A percentile compares a stretch with the other conserved stretches of the same genome.
Evolutionary conservation across 2,888 invertebrate genomes (phyloP).

Genomic region (Psococerastis gibbosa): DNA sequence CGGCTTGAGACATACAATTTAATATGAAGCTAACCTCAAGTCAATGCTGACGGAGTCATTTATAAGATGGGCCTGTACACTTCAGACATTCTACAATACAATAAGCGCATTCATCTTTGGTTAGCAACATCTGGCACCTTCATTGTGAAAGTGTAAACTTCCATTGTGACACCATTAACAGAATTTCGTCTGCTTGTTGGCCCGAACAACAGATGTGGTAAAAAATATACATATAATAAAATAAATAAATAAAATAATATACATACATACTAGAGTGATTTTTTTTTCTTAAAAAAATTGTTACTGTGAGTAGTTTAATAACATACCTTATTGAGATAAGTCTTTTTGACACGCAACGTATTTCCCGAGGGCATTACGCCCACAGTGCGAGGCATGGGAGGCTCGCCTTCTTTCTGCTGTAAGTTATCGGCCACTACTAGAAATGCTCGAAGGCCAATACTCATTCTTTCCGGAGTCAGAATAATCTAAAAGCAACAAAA

Average conservation of each 20-base stretch:
- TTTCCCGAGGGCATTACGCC: slow-evolving; percentile 91
- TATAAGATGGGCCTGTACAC: too few relatives aligned
- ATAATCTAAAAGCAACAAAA: slow-evolving; percentile 27
- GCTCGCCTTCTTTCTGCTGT: slow-evolving; percentile 97
- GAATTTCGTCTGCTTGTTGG: too few relatives aligned
- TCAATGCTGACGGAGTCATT: too few relatives aligned
- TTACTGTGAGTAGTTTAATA: too few relatives aligned
- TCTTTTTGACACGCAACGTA: slow-evolving; percentile 85
- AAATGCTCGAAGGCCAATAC: slow-evolving; percentile 92
- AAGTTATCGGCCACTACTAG: slow-evolving; percentile 95
- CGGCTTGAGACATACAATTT: too few relatives aligned
- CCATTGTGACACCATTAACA: too few relatives aligned
- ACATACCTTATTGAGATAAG: slow-evolving; percentile 68
- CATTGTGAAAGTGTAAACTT: too few relatives aligned
- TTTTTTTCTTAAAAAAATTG: slow-evolving; percentile 1
- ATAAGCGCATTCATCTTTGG: too few relatives aligned
- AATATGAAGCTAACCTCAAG: too few relatives aligned
- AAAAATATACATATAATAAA: slow-evolving; percentile 9
- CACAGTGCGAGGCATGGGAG: slow-evolving; percentile 94
- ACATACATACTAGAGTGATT: neutral
- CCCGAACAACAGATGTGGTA: too few relatives aligned
- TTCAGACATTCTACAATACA: too few relatives aligned
- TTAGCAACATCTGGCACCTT: too few relatives aligned
- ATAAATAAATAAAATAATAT: neutral
- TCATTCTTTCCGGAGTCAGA: slow-evolving; percentile 91